Conservation (phyloP, 2,113 vertebrate genomes). For the Amphilophus citrinellus region DNA sequence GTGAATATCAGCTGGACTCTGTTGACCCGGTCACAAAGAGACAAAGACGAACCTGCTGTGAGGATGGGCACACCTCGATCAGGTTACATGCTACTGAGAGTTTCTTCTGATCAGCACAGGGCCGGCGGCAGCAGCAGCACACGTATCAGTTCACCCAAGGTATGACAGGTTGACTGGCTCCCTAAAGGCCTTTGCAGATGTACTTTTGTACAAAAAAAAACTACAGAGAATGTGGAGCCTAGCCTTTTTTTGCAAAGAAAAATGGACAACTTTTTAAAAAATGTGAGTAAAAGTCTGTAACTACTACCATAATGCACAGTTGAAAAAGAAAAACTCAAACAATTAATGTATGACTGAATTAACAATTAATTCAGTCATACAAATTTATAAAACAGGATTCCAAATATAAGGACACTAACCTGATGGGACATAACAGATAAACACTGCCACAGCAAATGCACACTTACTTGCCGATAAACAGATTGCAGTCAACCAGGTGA, state of each 20-base stretch:
- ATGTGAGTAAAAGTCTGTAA: not conserved
- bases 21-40: conserved; percentile 43
- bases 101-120: conserved; percentile 10
- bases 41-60: conserved; percentile 46
- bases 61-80: conserved; percentile 44
- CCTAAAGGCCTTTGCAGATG: conserved; percentile 1
- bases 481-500: fast-evolving
- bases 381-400: not conserved
- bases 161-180: not conserved
- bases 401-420: not conserved
- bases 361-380: not conserved
- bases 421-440: not conserved
- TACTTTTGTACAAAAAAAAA: not conserved
- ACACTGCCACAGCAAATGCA: not conserved
- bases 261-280: not conserved
- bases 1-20: conserved; percentile 35
- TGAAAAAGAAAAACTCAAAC: conserved; percentile 18
- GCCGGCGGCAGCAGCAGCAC: not conserved
- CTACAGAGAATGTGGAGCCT: not conserved
- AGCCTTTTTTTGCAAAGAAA: not conserved
- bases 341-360: too few relatives aligned
- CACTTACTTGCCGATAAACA: not conserved
- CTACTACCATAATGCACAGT: not conserved
- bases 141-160: not conserved
- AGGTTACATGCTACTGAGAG: conserved; percentile 54